phyloP scores from a whole-genome alignment of 2,888 invertebrate genomes.

The Leucophenga maculata region DNA sequence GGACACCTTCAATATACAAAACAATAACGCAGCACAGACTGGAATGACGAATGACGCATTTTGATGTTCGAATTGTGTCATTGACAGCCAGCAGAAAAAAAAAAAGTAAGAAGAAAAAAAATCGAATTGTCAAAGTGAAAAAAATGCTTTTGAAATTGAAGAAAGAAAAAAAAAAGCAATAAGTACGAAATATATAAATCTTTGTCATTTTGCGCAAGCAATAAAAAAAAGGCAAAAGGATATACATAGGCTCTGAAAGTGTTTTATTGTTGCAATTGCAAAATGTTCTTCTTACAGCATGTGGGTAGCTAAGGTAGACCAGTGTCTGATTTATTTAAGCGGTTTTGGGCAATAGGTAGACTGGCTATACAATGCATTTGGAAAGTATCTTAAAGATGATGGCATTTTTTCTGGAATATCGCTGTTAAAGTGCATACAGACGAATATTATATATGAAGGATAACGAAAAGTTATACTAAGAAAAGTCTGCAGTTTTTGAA shows the following conservation, averaged over 20 bases:
- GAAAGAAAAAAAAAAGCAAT: slow-evolving; percentile 19
- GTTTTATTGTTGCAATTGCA: slow-evolving; percentile 1
- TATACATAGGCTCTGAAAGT: not conserved
- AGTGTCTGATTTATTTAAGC: too few species aligned
- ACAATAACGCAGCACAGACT: slow-evolving; percentile 41
- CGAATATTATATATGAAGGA: too few species aligned
- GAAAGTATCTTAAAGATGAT: too few species aligned
- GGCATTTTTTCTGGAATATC: too few species aligned
- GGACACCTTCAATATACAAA: slow-evolving; percentile 26
- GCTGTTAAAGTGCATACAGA: too few species aligned
- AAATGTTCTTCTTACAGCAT: slow-evolving; percentile 5
- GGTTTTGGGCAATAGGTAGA: too few species aligned
- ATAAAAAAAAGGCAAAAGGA: not conserved
- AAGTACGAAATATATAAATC: not conserved
- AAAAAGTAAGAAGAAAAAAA: slow-evolving; percentile 16
- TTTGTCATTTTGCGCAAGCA: too few species aligned
- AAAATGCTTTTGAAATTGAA: slow-evolving; percentile 3
- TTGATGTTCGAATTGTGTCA: slow-evolving; percentile 51
- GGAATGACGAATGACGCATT: slow-evolving; percentile 60
- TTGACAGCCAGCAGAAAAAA: slow-evolving; percentile 47
- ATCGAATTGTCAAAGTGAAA: not conserved
- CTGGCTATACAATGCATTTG: too few species aligned
- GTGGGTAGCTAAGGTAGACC: too few species aligned
- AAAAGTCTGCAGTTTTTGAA: too few species aligned
- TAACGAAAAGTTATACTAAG: too few species aligned